Base-by-base conservation (phyloP, 2,113 vertebrate species). In the Noctilio leporinus region DNA sequence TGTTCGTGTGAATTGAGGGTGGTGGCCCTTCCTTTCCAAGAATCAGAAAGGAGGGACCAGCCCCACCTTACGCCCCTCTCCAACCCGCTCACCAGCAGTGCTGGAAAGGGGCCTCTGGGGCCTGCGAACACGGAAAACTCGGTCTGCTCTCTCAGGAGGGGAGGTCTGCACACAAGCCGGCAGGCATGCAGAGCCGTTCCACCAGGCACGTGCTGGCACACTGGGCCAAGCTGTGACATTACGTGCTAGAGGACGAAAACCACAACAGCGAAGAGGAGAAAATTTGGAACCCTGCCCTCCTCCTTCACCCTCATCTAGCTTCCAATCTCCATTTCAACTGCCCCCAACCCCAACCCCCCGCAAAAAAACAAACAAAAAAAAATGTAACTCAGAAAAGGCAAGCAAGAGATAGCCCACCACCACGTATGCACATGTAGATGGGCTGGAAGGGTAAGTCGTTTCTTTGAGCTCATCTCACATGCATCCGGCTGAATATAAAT, bases 391-490 rank as follows among this genome's bases (percentile, higher is more conserved):
- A 75, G 90, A 94, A 82, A 57, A 43, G 1, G 1, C 45, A 5
- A 69, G 92, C 53, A 20, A 17, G 73, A 22, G 5, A 90, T 19
- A 24, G 95, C 43, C 94, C 72, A 81, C 73, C 90, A 45, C 0
- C 28, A 93, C 75, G 80, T 7, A 28, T 38, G 97, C 96, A 84
- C 96, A 10, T 7, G 95, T 96, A 91, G 93, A 87, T 83, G 97
- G 97, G 95, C 95, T 4, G 51, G 86, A 98, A 96, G 97, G 98
- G 98, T 98, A 97, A 89, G 98, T 98, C 96, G 97, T 98, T 98
- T 98, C 98, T 99, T 99, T 98, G 97, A 99, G 98, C 99, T 99
- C 98, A 98, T 98, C 99, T 99, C 98, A 98, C 98, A 99, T 99
- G 98, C 98, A 98, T 98, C 97, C 98, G 98, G 98, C 98, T 98